Evolutionary conservation across 2,888 invertebrate species (phyloP).

Genomic region (Pterobdella sp.): DNA sequence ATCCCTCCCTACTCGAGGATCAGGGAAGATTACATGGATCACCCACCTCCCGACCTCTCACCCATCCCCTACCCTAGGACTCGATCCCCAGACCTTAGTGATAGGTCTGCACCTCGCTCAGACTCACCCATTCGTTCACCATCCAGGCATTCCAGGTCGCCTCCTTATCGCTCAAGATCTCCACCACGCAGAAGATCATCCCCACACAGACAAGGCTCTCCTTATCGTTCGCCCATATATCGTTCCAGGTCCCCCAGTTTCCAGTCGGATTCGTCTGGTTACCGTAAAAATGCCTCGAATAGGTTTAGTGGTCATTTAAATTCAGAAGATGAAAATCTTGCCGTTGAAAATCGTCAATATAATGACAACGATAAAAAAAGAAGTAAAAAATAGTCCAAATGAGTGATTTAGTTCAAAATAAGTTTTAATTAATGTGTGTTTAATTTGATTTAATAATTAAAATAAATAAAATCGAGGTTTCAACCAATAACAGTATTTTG

Average conservation of each 20-base stretch:
- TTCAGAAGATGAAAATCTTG: too few relatives aligned
- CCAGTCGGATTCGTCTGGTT: neutral
- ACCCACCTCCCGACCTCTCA: neutral
- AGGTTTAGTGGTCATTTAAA: too few relatives aligned
- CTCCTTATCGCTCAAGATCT: neutral
- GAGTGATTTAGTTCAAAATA: too few relatives aligned
- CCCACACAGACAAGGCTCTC: neutral
- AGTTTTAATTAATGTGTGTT: too few relatives aligned
- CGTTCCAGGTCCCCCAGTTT: neutral
- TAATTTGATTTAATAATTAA: too few relatives aligned
- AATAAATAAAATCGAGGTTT: too few relatives aligned
- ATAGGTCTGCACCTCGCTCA: too few relatives aligned
- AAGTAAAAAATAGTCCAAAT: too few relatives aligned
- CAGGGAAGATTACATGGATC: neutral
- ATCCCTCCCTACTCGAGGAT: neutral
- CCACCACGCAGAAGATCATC: neutral
- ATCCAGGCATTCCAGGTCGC: neutral
- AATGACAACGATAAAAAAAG: too few relatives aligned
- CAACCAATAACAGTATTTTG: too few relatives aligned
- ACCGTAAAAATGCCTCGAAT: neutral
- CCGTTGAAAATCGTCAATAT: too few relatives aligned
- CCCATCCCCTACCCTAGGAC: conserved; percentile 1
- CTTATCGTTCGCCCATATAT: neutral
- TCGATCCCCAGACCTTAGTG: neutral
- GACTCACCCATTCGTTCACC: neutral